Evolutionary conservation across 2,113 vertebrate species (phyloP), one percentile per base, ranked within the genome.

Genomic region (Cairina moschata): DNA sequence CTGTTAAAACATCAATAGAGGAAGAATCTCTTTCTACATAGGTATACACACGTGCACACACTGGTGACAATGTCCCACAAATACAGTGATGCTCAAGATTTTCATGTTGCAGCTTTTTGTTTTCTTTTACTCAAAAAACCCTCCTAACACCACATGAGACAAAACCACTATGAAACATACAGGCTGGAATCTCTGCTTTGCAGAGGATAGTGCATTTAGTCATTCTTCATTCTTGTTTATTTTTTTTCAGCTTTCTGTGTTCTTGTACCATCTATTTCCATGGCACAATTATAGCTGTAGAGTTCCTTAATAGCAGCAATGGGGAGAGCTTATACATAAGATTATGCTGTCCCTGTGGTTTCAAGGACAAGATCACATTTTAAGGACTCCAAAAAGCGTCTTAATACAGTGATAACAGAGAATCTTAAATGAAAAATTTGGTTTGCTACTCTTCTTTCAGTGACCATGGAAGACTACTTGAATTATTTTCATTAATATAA

Each of bases 41-140:
- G 31, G 25, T 23, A 17, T 29, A 59, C 6, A 65, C 4, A 36
- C 9, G 26, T 0, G 1, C 4, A 38, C 16, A 74, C 20, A 31
- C 10, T 5, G 16, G 3, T 72, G 42, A 72, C 50, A 68, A 68
- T 3, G 15, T 68, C 42, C 38, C 50, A 29, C 13, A 88, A 93
- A 83, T 36, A 21, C 14, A 79, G 32, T 3, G 2, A 71, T 31
- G 52, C 31, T 72, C 38, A 42, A 9, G 9, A 38, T 92, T 88
- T 83, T 65, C 20, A n/a, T 67, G 29, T 48, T 17, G 21, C 13
- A 18, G 2, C 7, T 80, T 93, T 94, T 81, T 74, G 11, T 54
- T 74, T 90, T 83, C 38, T 10, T 88, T 93, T 67, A 34, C 21
- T 65, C 38, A 28, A 8, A n/a, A 23, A 85, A 87, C 11, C 17